Evolutionary conservation across 2,797 vertebrate species (phyloP).

Genomic region (Epinephelus coioides): DNA sequence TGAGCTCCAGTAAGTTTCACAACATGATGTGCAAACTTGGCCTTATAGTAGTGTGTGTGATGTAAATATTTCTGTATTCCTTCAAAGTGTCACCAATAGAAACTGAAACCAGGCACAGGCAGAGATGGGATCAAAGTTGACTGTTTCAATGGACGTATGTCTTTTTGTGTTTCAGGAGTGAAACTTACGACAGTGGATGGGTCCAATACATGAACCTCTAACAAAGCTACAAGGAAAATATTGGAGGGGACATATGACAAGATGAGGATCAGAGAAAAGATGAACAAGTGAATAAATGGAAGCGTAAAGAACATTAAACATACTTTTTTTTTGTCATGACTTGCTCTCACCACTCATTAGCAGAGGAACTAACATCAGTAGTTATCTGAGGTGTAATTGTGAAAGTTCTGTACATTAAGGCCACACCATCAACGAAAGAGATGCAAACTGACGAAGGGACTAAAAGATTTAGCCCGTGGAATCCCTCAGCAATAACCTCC

Average conservation of each 20-base stretch:
- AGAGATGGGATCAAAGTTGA: not conserved
- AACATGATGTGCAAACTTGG: too few species aligned
- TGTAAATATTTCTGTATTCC: not conserved
- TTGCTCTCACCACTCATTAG: not conserved
- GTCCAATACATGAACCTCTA: not conserved
- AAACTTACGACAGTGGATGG: not conserved
- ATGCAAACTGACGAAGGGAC: not conserved
- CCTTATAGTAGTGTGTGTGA: not conserved
- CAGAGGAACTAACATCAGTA: not conserved
- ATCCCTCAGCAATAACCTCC: constrained; percentile 1
- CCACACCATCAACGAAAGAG: not conserved
- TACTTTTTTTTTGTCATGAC: not conserved
- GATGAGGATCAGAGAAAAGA: not conserved
- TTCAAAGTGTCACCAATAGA: not conserved
- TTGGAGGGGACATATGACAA: not conserved
- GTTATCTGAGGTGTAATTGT: not conserved
- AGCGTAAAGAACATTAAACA: not conserved
- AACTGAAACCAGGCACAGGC: not conserved
- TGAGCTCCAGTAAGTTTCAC: too few species aligned
- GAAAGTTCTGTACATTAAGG: not conserved
- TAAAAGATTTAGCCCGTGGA: not conserved
- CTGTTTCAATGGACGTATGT: not conserved
- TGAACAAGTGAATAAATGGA: not conserved
- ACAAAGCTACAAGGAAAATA: not conserved
- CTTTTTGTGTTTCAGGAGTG: constrained; percentile 36